Evolutionary conservation across 2,888 invertebrate species (phyloP).

Genomic region (Lithophane leautieri): DNA sequence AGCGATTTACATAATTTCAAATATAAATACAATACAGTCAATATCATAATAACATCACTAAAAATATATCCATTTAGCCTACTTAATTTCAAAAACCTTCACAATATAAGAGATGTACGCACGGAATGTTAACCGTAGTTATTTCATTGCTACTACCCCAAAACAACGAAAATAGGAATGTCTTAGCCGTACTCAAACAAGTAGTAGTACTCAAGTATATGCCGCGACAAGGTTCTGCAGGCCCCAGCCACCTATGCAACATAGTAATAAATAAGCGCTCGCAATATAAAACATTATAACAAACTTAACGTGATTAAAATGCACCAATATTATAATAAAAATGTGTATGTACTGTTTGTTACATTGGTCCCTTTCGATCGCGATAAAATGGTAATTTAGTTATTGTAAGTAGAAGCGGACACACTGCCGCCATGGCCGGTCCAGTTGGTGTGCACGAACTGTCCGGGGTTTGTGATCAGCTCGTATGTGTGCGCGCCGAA

Average conservation of each 20-base stretch:
- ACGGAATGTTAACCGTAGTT: slow-evolving; percentile 36
- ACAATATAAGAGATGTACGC: slow-evolving; percentile 1
- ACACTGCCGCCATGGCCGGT: slow-evolving; percentile 99
- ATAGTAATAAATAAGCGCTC: slow-evolving; percentile 35
- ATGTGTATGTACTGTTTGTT: slow-evolving; percentile 7
- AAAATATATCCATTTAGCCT: slow-evolving; percentile 9
- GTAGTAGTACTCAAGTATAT: too few relatives aligned
- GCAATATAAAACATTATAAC: slow-evolving; percentile 23
- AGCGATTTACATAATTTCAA: slow-evolving; percentile 41
- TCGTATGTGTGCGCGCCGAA: slow-evolving; percentile 99
- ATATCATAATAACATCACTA: slow-evolving; percentile 19
- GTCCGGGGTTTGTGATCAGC: slow-evolving; percentile 95
- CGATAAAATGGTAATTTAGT: slow-evolving; percentile 65
- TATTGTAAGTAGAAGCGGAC: slow-evolving; percentile 96
- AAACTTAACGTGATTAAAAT: slow-evolving; percentile 57
- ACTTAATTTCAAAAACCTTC: slow-evolving; percentile 3
- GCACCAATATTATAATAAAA: slow-evolving; percentile 33
- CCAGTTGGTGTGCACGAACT: slow-evolving; percentile 99
- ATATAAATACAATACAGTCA: slow-evolving; percentile 36
- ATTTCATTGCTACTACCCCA: slow-evolving; percentile 21
- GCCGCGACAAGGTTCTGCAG: neutral
- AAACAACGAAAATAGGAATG: slow-evolving; percentile 53
- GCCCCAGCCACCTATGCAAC: slow-evolving; percentile 46
- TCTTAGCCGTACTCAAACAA: slow-evolving; percentile 4
- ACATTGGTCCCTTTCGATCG: slow-evolving; percentile 45